Evolutionary conservation across 2,888 invertebrate species (phyloP).

Genomic region (Apotomis capreana): DNA sequence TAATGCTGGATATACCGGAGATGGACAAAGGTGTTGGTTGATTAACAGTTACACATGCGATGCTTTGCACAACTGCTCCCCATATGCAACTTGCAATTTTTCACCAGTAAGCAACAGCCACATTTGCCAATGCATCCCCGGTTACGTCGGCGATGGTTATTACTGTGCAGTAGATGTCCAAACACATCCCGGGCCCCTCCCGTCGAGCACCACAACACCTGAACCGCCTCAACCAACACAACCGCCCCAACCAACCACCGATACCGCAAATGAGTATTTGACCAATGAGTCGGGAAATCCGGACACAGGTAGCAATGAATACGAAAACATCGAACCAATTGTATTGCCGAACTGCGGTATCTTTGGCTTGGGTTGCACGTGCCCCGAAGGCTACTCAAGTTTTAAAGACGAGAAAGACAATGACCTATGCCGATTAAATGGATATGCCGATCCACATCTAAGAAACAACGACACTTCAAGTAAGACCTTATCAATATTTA

Average conservation of each 20-base stretch:
- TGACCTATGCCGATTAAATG: slow-evolving; percentile 63
- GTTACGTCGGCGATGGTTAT: slow-evolving; percentile 89
- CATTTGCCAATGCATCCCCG: slow-evolving; percentile 85
- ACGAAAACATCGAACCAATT: slow-evolving; percentile 67
- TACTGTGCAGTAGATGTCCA: slow-evolving; percentile 52
- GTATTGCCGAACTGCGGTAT: slow-evolving; percentile 67
- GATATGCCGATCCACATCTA: slow-evolving; percentile 44
- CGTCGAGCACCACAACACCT: slow-evolving; percentile 27
- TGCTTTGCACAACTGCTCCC: slow-evolving; percentile 57
- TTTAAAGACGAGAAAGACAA: slow-evolving; percentile 64
- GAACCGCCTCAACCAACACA: neutral
- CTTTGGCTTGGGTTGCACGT: slow-evolving; percentile 56
- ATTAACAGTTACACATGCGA: slow-evolving; percentile 56
- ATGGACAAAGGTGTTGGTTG: slow-evolving; percentile 86
- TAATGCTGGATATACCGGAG: slow-evolving; percentile 88
- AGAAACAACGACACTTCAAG: slow-evolving; percentile 55
- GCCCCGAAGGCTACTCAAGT: slow-evolving; percentile 67
- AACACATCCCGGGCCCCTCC: slow-evolving; percentile 21
- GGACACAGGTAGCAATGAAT: slow-evolving; percentile 50
- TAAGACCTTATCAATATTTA: slow-evolving; percentile 51
- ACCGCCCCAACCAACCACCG: slow-evolving; percentile 15
- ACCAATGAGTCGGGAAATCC: slow-evolving; percentile 44
- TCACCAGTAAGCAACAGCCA: slow-evolving; percentile 55
- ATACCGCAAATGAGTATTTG: slow-evolving; percentile 17
- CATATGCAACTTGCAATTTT: slow-evolving; percentile 59